phyloP scores from a whole-genome alignment of 2,888 invertebrate genomes.

The Alsophila aescularia region DNA sequence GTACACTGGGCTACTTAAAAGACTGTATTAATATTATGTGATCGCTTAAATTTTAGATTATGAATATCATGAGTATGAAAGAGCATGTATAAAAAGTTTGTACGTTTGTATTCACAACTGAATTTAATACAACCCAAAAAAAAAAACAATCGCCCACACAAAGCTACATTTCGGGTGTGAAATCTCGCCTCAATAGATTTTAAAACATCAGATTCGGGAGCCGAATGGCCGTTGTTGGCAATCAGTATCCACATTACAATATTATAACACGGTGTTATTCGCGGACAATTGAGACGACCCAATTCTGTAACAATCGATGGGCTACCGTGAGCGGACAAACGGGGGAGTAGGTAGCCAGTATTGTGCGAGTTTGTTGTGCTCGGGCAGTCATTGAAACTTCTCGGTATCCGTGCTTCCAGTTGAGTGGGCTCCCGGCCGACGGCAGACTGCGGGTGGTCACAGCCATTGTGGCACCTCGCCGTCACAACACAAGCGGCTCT shows the following conservation, averaged over 20 bases:
- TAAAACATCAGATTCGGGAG: slow-evolving; percentile 53
- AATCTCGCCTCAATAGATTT: slow-evolving; percentile 52
- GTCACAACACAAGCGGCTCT: slow-evolving; percentile 63
- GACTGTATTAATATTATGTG: no score
- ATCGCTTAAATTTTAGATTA: no score
- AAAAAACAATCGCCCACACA: slow-evolving; percentile 32
- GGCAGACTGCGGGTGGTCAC: slow-evolving; percentile 73
- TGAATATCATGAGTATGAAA: not conserved
- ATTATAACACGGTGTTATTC: slow-evolving; percentile 54
- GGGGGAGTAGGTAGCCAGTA: slow-evolving; percentile 1
- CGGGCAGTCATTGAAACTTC: slow-evolving; percentile 64
- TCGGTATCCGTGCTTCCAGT: slow-evolving; percentile 65
- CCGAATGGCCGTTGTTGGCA: slow-evolving; percentile 46
- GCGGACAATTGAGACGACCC: slow-evolving; percentile 68
- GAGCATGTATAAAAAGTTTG: not conserved
- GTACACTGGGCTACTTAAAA: no score
- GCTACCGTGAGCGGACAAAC: slow-evolving; percentile 52
- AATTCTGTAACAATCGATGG: slow-evolving; percentile 57
- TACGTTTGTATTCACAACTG: slow-evolving; percentile 9
- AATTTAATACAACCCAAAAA: slow-evolving; percentile 23
- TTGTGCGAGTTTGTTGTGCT: slow-evolving; percentile 46
- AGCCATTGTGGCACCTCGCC: slow-evolving; percentile 57
- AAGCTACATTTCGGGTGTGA: slow-evolving; percentile 45
- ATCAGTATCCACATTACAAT: slow-evolving; percentile 52
- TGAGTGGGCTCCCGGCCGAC: slow-evolving; percentile 63